Evolutionary conservation across 2,888 invertebrate genomes (phyloP).

Genomic region (Drosophila pegasa): DNA sequence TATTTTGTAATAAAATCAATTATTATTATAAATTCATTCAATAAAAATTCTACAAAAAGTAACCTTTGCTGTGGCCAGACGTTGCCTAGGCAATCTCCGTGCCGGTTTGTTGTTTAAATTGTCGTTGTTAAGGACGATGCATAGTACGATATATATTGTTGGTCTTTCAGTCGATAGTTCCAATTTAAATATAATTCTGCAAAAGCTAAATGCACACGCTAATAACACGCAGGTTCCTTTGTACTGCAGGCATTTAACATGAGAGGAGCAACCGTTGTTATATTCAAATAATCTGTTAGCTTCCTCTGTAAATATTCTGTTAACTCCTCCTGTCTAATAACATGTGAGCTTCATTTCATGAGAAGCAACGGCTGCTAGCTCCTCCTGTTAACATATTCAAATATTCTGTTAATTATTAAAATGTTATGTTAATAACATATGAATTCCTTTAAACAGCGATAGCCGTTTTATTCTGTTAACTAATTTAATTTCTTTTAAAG

Average conservation of each 20-base stretch:
- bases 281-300: not conserved
- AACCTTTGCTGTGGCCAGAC: conserved; percentile 34
- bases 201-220: not conserved
- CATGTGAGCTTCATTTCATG: no score
- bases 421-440: no score
- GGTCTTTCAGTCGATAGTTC: not conserved
- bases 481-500: no score
- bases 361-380: no score
- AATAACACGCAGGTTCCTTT: not conserved
- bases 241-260: not conserved
- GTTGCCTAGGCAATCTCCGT: conserved; percentile 41
- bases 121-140: not conserved
- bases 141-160: not conserved
- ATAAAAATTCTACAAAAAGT: not conserved
- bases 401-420: no score
- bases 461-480: no score
- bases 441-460: no score
- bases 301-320: not conserved
- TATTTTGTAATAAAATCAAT: not conserved
- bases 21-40: not conserved
- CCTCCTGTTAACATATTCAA: not conserved
- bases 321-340: not conserved
- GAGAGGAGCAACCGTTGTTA: not conserved
- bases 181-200: not conserved
- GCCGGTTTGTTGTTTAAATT: not conserved